Evolutionary conservation across 1,140 invertebrate genomes (phyloP), one percentile per base, ranked within the genome.

Genomic region (Neotoxoptera formosana): DNA sequence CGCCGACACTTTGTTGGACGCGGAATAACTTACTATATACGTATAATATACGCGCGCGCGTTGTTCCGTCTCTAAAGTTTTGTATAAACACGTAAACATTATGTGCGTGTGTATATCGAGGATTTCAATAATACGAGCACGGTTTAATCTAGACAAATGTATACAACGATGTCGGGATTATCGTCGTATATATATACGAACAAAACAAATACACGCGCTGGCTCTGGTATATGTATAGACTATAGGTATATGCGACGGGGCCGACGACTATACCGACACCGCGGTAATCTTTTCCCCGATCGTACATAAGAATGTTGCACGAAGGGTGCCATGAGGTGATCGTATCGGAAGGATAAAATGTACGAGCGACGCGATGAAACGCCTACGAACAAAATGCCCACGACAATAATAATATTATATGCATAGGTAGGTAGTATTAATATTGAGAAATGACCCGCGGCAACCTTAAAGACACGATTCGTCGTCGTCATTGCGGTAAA

Each of bases 71-170:
- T n/a, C 30, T 7, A 76, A 76, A 76, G 60, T 76, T 30, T 45
- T 47, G 25, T 87, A 47, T 48, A 87, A n/a, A 23, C n/a, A 51
- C 14, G 83, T 84, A 84, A 30, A 87, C 17, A 84, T 84, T 41
- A 84, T 84, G 30, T 86, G 20, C 20, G 81, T 41, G 41, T 87
- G 30, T 47, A 87, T 87, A 30, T 88, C 17, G n/a, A 30, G 87
- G 87, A 89, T 89, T 89, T 89, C 48, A 89, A 89, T 34, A 51
- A 89, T 34, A 51, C 47, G n/a, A 51, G 86, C 47, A 11, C n/a
- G 30, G 34, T 36, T 53, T 89, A 53, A 89, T 89, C 87, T 25
- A 89, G 87, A 89, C 41, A 89, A 89, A 89, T 89, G 51, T 56
- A 25, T 41, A 89, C 51, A 48, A 17, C 7, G n/a, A 53, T 88